Evolutionary conservation across 23 tunicate genomes (phyloP).

Genomic region (Clavelina lepadiformis): DNA sequence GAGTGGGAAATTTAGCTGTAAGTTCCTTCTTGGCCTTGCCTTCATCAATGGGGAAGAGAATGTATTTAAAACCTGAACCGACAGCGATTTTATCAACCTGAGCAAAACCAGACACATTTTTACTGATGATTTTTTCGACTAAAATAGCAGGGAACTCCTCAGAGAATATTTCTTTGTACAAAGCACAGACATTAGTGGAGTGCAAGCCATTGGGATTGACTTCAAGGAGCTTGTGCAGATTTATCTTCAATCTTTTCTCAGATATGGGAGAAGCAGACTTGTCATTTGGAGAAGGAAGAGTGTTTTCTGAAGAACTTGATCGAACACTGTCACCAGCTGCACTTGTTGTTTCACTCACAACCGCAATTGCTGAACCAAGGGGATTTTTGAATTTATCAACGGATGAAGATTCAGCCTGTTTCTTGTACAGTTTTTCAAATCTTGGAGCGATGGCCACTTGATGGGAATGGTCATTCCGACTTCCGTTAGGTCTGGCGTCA

Average conservation of each 20-base stretch:
- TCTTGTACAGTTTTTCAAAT: too few species aligned
- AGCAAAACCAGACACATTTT: slow-evolving; percentile 13
- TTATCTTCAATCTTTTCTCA: not conserved
- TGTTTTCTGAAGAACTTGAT: too few species aligned
- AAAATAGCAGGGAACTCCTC: slow-evolving; percentile 10
- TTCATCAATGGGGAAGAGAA: slow-evolving; percentile 16
- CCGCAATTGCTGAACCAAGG: too few species aligned
- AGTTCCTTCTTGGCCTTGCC: not conserved
- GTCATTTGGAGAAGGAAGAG: too few species aligned
- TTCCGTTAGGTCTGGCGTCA: too few species aligned
- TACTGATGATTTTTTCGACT: slow-evolving; percentile 5
- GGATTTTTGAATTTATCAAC: too few species aligned
- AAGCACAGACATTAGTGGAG: slow-evolving; percentile 7
- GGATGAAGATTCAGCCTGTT: too few species aligned
- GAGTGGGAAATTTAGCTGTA: not conserved
- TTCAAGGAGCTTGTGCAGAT: slow-evolving; percentile 18
- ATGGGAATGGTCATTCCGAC: too few species aligned
- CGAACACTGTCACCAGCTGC: too few species aligned
- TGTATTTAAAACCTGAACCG: slow-evolving; percentile 5
- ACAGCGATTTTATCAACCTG: slow-evolving; percentile 11
- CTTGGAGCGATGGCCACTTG: too few species aligned
- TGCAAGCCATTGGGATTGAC: slow-evolving; percentile 37
- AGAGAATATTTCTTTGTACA: slow-evolving; percentile 44
- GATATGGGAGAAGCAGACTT: too few species aligned
- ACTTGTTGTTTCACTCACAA: too few species aligned